Base-by-base conservation (phyloP, 2,888 invertebrate genomes). In the Sphinx pinastri region DNA sequence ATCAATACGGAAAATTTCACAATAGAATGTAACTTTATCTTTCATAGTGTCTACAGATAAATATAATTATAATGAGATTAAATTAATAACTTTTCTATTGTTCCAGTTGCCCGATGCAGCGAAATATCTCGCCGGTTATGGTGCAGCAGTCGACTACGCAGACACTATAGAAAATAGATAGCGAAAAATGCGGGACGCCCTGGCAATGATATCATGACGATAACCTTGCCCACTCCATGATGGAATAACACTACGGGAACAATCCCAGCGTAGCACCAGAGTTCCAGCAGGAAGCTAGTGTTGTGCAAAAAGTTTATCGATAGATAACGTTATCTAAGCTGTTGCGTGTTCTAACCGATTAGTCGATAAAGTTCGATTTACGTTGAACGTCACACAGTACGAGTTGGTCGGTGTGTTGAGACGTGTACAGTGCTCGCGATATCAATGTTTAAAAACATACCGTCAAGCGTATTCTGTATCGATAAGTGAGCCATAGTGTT, bases 21-120 rank as follows among this genome's bases (percentile, higher is more conserved):
- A 55, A 55, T 12, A 19, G n/a, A 45, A n/a, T 11, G 6, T 38
- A 45, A 60, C 16, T 45, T 47, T 16, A 5, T 60, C 0, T 2
- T 10, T 55, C 11, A 16, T 12, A 60, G 4, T 60, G 45, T 38
- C 59, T 59, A 5, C 2, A 47, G n/a, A 45, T 16, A 60, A 45
- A n/a, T 45, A 16, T 38, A 11, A 16, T 45, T 47, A 60, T 45
- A 45, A 60, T 38, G 7, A 8, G 7, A 54, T 59, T 38, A 60
- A 47, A 16, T 4, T 12, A 47, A 47, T 38, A 45, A 38, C 5
- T 19, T 5, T 25, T 86, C 79, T 73, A 85, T 93, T 93, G 93
- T 93, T 93, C 71, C 91, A 93, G 93, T 86, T 90, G 84, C 87
- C 88, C 74, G 88, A 85, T 81, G 89, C 90, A 84, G 88, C 87